Evolutionary conservation across 1,140 invertebrate genomes (phyloP), one percentile per base, ranked within the genome.

Genomic region (Ips typographus): DNA sequence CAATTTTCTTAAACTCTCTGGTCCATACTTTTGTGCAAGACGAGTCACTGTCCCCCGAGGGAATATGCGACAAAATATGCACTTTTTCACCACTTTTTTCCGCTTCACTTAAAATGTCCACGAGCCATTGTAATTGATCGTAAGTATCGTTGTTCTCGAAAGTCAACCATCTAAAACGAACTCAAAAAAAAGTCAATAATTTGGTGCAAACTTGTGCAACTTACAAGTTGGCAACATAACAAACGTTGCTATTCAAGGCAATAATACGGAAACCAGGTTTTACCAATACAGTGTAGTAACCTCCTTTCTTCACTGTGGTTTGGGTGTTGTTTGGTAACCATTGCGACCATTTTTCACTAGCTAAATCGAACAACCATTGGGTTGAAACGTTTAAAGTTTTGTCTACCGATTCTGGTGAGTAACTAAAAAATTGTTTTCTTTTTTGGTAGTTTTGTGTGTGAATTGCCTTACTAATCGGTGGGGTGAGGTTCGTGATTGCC

Each of bases 401-500:
- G 8, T 52, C 41, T 5, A 74, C 49, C 7, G 55, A 65, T 47
- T 63, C 57, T 40, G 70, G 65, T 5, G 71, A 68, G 58, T 63
- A 73, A 56, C 69, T 75, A 22, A 22, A 22, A 22, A 22, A 8
- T 40, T 53, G 38, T 37, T 59, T 22, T 36, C 38, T 36, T n/a
- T 38, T 38, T 6, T 56, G 1, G 53, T 38, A n/a, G 2, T 56
- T 44, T 22, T 7, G 40, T 64, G 52, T 36, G 37, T 47, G 8
- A 36, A 3, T 7, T 7, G 5, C 74, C 85, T 86, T 82, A 94
- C 90, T 89, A 87, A 82, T 96, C 94, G 4, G 90, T 84, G 2
- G 94, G 94, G 81, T 92, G 87, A 57, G 91, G 85, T 80, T 97
- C 94, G 73, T 97, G 94, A 78, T 97, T 97, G 41, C 94, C 94